Conservation (phyloP, 1,140 invertebrate species). For the Medauroidea extradentata region DNA sequence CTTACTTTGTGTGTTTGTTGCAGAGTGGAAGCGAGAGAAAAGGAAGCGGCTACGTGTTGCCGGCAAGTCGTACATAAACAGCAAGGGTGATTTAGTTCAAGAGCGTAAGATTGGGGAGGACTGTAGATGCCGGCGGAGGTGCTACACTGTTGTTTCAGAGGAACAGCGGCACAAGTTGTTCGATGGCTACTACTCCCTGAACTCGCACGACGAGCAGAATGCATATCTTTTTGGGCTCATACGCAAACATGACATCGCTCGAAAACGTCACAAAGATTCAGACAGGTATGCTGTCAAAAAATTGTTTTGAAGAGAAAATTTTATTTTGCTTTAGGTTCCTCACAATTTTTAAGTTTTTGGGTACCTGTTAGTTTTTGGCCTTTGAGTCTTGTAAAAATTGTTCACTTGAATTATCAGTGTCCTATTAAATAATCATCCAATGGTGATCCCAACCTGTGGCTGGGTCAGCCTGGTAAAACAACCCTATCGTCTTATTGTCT, state of each 20-base stretch:
- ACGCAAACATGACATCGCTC: constrained; percentile 51
- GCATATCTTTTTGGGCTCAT: constrained; percentile 53
- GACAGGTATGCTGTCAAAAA: background rate
- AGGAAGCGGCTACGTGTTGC: constrained; percentile 51
- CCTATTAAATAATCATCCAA: no score
- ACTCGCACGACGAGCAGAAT: constrained; percentile 54
- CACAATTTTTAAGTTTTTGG: no score
- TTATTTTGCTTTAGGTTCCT: no score
- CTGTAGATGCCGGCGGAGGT: constrained; percentile 50
- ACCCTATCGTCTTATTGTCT: no score
- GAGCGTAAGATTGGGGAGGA: constrained; percentile 49
- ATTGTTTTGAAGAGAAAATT: no score
- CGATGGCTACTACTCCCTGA: constrained; percentile 52
- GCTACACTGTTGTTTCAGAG: constrained; percentile 48
- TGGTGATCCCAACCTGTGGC: no score
- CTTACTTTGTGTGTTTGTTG: constrained; percentile 23
- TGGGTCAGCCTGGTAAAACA: no score
- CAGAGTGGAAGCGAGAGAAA: constrained; percentile 55
- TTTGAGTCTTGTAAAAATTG: no score
- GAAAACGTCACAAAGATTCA: constrained; percentile 49
- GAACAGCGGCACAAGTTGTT: constrained; percentile 49
- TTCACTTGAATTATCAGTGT: no score
- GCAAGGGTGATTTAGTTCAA: constrained; percentile 50
- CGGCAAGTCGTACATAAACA: constrained; percentile 51
- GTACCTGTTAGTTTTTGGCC: no score